These are phyloP conservation scores for Ptiloglossa arizonensis DNA, from an alignment of 1,140 invertebrate species.

Conservation along the genomic window DNA sequence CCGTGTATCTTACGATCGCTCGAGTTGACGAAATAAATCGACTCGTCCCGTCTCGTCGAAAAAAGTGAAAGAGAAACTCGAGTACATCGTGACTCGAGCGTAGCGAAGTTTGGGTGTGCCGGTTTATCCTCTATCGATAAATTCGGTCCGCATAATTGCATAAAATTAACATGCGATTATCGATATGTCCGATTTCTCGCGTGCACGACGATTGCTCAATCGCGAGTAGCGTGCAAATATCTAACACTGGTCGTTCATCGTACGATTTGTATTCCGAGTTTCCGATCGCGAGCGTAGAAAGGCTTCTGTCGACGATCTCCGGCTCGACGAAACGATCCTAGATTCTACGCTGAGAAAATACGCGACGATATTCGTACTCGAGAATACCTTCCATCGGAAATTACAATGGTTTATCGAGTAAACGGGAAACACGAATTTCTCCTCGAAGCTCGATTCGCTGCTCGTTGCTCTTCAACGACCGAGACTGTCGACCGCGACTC, in stretches of 20 bases:
- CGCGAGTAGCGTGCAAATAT: neutral
- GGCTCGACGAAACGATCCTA: too few species aligned
- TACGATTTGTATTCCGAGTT: neutral
- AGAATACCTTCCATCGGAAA: too few species aligned
- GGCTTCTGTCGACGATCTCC: neutral
- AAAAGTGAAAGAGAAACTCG: conserved; percentile 22
- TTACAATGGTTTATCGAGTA: too few species aligned
- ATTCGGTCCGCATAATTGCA: neutral
- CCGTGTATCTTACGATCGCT: too few species aligned
- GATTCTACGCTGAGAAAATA: too few species aligned
- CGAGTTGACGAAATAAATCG: neutral
- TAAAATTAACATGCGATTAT: neutral
- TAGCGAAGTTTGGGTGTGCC: neutral
- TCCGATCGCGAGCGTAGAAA: neutral
- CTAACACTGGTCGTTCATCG: too few species aligned
- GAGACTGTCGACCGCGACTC: too few species aligned
- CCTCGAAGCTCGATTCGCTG: too few species aligned
- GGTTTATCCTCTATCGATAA: neutral
- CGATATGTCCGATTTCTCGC: neutral
- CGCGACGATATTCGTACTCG: too few species aligned
- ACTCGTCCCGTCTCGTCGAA: too few species aligned
- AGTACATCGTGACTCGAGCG: neutral
- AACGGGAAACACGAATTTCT: too few species aligned
- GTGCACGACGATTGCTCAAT: neutral
- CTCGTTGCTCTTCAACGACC: too few species aligned